These are phyloP conservation scores for Pseudomugil tenellus DNA, from an alignment of 2,797 vertebrate genomes.

Conservation along the genomic window DNA sequence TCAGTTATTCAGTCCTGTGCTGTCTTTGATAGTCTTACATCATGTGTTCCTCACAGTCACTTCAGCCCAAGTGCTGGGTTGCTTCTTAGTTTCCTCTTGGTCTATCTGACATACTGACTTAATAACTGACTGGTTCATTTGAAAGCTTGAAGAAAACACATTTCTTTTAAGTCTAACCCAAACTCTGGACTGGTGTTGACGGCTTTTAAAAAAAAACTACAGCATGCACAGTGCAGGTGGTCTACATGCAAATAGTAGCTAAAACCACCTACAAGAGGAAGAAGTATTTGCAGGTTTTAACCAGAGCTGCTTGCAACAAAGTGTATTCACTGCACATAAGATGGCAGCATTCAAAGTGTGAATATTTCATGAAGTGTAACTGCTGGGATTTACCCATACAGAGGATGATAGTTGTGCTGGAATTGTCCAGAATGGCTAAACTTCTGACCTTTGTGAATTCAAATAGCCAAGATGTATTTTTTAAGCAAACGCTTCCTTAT, in stretches of 20 bases:
- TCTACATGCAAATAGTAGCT: conserved; percentile 4
- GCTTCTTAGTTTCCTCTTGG: conserved; percentile 38
- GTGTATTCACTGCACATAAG: conserved; percentile 7
- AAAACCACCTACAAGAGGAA: conserved; percentile 1
- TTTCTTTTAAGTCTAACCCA: not conserved
- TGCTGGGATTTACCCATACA: conserved; percentile 20
- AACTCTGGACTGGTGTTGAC: not conserved
- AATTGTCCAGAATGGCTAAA: conserved; percentile 28
- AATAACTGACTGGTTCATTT: conserved; percentile 48
- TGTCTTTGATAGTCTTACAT: conserved; percentile 66
- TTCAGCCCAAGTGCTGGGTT: conserved; percentile 43
- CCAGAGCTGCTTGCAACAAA: not conserved
- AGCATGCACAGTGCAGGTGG: conserved; percentile 18
- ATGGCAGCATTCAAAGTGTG: conserved; percentile 20
- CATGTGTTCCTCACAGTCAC: conserved; percentile 54
- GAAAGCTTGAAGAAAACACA: conserved; percentile 16
- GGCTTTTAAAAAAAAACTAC: conserved; percentile 11
- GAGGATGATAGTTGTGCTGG: conserved; percentile 28
- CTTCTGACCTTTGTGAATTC: conserved; percentile 43
- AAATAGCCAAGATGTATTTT: conserved; percentile 19
- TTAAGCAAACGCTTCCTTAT: conserved; percentile 17
- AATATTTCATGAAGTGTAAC: conserved; percentile 32
- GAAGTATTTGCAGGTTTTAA: not conserved
- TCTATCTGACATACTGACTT: conserved; percentile 49
- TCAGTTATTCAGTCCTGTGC: conserved; percentile 57